phyloP scores from a whole-genome alignment of 2,113 vertebrate genomes.

The Xerus inauris region DNA sequence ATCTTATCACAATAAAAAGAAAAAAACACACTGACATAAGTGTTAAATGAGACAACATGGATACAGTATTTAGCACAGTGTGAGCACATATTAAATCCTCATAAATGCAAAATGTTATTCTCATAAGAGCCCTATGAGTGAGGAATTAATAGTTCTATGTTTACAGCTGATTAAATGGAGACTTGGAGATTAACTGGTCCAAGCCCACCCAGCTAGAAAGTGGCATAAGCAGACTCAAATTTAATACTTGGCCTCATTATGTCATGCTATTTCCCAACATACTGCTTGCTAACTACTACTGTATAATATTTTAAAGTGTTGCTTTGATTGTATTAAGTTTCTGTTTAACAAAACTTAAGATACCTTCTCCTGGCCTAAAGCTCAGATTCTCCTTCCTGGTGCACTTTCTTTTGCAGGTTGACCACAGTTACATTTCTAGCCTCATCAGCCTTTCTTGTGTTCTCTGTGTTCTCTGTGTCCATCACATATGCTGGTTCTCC shows the following conservation, averaged over 20 bases:
- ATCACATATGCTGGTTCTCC: neutral
- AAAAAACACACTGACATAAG: neutral
- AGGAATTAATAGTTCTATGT: neutral
- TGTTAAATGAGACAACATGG: slow-evolving; percentile 14
- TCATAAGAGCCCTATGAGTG: neutral
- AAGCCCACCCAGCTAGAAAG: neutral
- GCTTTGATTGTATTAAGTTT: slow-evolving; percentile 13
- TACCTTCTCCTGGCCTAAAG: neutral
- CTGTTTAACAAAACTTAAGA: neutral
- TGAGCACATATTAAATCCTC: neutral
- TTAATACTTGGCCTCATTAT: neutral
- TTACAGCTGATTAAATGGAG: slow-evolving; percentile 9
- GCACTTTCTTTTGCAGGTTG: neutral
- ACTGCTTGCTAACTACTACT: neutral
- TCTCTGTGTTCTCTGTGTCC: too few species aligned
- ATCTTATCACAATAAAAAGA: neutral
- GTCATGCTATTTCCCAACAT: neutral
- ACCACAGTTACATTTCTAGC: neutral
- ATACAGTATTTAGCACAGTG: neutral
- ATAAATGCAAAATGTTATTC: neutral
- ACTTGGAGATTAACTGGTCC: neutral
- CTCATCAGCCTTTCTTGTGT: too few species aligned
- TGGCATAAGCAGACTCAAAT: neutral
- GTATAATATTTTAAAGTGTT: slow-evolving; percentile 22
- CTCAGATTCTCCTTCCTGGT: neutral